Conservation (phyloP, 64 coral and sea anemone genomes). For the Pachyseris speciosa region DNA sequence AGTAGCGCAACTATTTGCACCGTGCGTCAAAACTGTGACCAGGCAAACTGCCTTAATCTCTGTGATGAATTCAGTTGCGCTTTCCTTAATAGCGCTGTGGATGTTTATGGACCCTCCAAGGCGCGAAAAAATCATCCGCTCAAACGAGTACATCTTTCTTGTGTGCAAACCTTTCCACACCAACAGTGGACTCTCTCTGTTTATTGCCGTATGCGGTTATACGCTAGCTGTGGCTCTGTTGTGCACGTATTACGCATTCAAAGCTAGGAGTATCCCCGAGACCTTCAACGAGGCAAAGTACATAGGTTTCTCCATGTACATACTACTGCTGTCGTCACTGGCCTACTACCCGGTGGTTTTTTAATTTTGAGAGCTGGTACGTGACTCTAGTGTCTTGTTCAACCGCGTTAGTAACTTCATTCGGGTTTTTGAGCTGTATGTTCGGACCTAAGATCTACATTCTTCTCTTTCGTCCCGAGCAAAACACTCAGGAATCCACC, state of each 20-base stretch:
- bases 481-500: slow-evolving; percentile 65
- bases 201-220: slow-evolving; percentile 37
- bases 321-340: slow-evolving; percentile 63
- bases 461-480: slow-evolving; percentile 61
- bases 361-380: slow-evolving; percentile 60
- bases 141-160: slow-evolving; percentile 57
- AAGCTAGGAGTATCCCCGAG: slow-evolving; percentile 64
- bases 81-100: slow-evolving; percentile 12
- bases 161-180: slow-evolving; percentile 39
- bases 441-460: slow-evolving; percentile 79
- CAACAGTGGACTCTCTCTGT: background rate
- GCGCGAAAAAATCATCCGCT: slow-evolving; percentile 14
- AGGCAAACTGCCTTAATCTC: background rate
- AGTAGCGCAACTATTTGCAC: slow-evolving; percentile 11
- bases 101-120: slow-evolving; percentile 48
- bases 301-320: slow-evolving; percentile 86
- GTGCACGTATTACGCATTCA: slow-evolving; percentile 78
- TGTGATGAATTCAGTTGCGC: background rate
- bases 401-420: slow-evolving; percentile 63
- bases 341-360: slow-evolving; percentile 75
- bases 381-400: slow-evolving; percentile 73
- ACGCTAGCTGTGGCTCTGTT: slow-evolving; percentile 1
- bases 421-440: slow-evolving; percentile 73
- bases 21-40: slow-evolving; percentile 36
- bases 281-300: slow-evolving; percentile 87